These are phyloP conservation scores for Oikopleura dioica DNA, from an alignment of 23 tunicate genomes.

Conservation along the genomic window DNA sequence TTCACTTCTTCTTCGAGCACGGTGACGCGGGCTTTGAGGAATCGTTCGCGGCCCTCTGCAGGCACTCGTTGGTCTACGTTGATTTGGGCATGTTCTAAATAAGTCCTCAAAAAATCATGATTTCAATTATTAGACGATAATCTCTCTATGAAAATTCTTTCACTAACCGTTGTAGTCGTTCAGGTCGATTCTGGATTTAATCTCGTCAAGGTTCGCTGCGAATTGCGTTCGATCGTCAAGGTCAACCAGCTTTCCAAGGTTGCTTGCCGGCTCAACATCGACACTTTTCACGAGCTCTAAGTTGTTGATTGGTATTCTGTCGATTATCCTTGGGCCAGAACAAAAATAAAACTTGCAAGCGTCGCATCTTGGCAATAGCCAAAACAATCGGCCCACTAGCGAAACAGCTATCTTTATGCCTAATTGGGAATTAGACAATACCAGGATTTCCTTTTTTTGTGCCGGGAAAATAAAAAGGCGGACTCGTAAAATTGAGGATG, in stretches of 20 bases:
- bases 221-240: slow-evolving; percentile 9
- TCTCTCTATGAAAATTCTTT: no score
- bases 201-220: background rate
- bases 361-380: no score
- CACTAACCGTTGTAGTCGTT: background rate
- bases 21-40: background rate
- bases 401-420: no score
- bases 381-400: no score
- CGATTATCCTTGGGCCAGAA: no score
- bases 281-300: background rate
- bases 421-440: no score
- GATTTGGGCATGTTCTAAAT: background rate
- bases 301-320: background rate
- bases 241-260: background rate
- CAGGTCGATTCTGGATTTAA: background rate
- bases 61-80: background rate
- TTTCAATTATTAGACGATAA: no score
- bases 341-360: background rate
- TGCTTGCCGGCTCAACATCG: background rate
- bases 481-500: no score
- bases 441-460: no score
- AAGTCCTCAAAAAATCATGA: background rate
- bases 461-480: no score
- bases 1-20: background rate
- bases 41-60: slow-evolving; percentile 9